Evolutionary conservation across 2,113 vertebrate genomes (phyloP), one percentile per base, ranked within the genome.

Genomic region (Dipodomys ordii): DNA sequence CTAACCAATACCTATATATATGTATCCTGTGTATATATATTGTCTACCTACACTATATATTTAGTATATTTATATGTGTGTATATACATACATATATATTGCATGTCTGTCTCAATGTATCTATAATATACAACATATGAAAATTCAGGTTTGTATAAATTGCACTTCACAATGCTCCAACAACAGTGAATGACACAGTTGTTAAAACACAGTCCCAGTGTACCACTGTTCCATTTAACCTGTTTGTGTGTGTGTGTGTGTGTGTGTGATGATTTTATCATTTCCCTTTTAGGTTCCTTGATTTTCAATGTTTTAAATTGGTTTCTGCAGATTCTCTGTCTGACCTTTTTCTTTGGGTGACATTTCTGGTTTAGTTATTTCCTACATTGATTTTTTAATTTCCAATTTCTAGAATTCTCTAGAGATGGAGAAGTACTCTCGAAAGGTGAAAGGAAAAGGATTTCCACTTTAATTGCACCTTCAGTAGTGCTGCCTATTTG

Each of bases 331-430:
- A 44, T n/a, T 11, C 18, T 13, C 10, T 81, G 13, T 32, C 23
- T 92, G 57, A 64, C 30, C 62, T 92, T 91, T 76, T 35, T 49
- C 93, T 83, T 76, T 46, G 19, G 23, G 16, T 44, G 39, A 77
- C 18, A n/a, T 65, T 93, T 60, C 16, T 69, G 67, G 28, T 64
- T 92, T 88, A 71, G 30, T 83, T 62, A 83, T 87, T 93, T 94
- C 60, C 46, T 25, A 72, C 44, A 90, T 18, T 86, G 91, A 92
- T 85, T 64, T 93, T 92, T 88, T 64, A 82, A 90, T 87, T 85
- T 90, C 44, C 53, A 71, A 72, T 93, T 94, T 76, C 86, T 95
- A 91, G 67, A 94, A 88, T 88, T 93, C 57, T 81, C 84, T 27
- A 44, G 30, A 92, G 77, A 87, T 69, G 7, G 0, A 78, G 53